phyloP scores from a whole-genome alignment of 2,888 invertebrate genomes.

The Sphinx pinastri region DNA sequence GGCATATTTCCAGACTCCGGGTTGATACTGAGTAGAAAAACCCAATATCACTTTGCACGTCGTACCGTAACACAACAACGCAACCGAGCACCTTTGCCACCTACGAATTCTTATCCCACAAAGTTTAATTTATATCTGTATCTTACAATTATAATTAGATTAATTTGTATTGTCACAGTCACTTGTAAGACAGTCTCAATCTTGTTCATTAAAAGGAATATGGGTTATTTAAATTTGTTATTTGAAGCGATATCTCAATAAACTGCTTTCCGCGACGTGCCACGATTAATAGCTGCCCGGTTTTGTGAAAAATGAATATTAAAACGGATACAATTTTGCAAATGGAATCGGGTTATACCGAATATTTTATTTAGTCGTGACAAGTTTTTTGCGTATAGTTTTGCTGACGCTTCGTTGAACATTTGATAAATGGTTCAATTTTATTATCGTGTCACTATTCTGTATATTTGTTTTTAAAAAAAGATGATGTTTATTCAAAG shows the following conservation, averaged over 20 bases:
- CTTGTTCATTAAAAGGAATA: background rate
- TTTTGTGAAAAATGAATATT: conserved; percentile 16
- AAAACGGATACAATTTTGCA: conserved; percentile 22
- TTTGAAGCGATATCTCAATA: conserved; percentile 1
- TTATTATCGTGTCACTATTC: too few species aligned
- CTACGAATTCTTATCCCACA: too few species aligned
- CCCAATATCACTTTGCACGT: too few species aligned
- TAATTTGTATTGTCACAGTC: background rate
- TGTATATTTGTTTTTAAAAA: too few species aligned
- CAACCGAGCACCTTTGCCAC: too few species aligned
- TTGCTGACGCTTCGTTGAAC: background rate
- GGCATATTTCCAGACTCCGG: too few species aligned
- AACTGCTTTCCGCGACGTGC: background rate
- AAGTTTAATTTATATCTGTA: too few species aligned
- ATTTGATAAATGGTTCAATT: background rate
- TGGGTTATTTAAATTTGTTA: background rate
- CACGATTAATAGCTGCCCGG: background rate
- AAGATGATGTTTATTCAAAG: too few species aligned
- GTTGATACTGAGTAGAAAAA: too few species aligned
- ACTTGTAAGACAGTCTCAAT: background rate
- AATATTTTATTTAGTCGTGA: conserved; percentile 3
- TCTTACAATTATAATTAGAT: background rate
- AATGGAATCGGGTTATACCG: conserved; percentile 25
- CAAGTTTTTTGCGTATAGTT: background rate
- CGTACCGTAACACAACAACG: too few species aligned